Percentiles rank a stretch among this genome's conserved stretches.
Conservation (phyloP, 1,140 invertebrate species). For the Zaprionus camerounensis region DNA sequence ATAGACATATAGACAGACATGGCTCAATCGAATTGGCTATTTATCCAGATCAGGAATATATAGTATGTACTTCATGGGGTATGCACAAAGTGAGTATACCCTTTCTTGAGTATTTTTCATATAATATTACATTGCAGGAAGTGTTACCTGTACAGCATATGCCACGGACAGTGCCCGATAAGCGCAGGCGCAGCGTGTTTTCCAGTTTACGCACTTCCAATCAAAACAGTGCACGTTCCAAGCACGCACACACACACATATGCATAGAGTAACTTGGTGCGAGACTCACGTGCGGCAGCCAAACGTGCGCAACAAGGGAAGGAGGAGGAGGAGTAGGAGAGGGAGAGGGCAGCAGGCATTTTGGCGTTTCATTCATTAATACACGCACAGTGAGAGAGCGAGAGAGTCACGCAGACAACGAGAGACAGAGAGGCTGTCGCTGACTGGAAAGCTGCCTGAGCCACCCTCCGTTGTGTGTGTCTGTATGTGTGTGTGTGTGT, state of each 20-base stretch:
- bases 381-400: conserved; percentile 57
- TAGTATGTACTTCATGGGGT: too few relatives aligned
- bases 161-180: background rate
- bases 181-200: conserved; percentile 37
- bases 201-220: conserved; percentile 45
- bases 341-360: conserved; percentile 38
- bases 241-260: conserved; percentile 1
- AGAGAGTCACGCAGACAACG: conserved; percentile 3
- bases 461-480: conserved; percentile 56
- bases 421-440: conserved; percentile 17
- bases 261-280: background rate
- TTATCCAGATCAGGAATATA: too few relatives aligned
- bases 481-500: conserved; percentile 21
- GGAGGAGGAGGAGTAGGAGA: conserved; percentile 3
- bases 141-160: background rate
- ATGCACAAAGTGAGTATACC: too few relatives aligned
- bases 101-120: too few relatives aligned
- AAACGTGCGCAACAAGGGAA: conserved; percentile 46
- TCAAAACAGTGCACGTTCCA: conserved; percentile 37
- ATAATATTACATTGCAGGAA: background rate
- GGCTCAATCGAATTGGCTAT: too few relatives aligned
- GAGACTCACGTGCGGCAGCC: conserved; percentile 45
- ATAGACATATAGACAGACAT: too few relatives aligned
- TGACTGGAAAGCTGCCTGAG: conserved; percentile 69
- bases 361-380: conserved; percentile 81